These are phyloP conservation scores for Drosophila kuntzei DNA, from an alignment of 2,888 invertebrate genomes.

Conservation along the genomic window DNA sequence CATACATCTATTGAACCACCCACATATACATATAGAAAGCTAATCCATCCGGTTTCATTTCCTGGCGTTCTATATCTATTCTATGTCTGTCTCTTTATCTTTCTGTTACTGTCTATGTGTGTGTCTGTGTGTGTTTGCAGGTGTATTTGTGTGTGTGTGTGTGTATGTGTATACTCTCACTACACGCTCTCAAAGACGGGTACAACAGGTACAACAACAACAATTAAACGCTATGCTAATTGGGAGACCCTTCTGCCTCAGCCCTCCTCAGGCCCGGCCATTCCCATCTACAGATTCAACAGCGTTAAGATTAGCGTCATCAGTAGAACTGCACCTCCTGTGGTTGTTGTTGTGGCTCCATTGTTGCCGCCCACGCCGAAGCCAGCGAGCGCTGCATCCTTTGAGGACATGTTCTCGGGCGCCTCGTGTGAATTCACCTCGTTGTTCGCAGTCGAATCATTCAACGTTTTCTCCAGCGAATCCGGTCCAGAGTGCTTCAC, in stretches of 20 bases:
- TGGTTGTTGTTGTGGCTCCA: slow-evolving; percentile 29
- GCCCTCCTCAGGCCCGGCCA: slow-evolving; percentile 12
- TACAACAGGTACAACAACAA: slow-evolving; percentile 85
- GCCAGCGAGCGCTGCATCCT: slow-evolving; percentile 73
- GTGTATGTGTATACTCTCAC: slow-evolving; percentile 10
- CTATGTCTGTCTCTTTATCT: slow-evolving; percentile 45
- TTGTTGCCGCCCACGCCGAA: slow-evolving; percentile 49
- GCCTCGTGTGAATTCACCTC: slow-evolving; percentile 76
- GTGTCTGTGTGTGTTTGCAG: slow-evolving; percentile 27
- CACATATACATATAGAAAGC: slow-evolving; percentile 49
- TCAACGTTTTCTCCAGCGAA: slow-evolving; percentile 77
- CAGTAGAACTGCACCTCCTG: slow-evolving; percentile 10
- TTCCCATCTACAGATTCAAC: slow-evolving; percentile 68
- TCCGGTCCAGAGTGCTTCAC: slow-evolving; percentile 80
- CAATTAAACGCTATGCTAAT: slow-evolving; percentile 82
- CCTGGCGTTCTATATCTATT: slow-evolving; percentile 35
- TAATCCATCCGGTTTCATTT: slow-evolving; percentile 30
- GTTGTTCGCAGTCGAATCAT: slow-evolving; percentile 74
- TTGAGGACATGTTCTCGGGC: slow-evolving; percentile 83
- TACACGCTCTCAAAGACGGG: slow-evolving; percentile 77
- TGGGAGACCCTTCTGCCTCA: slow-evolving; percentile 51
- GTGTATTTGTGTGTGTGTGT: slow-evolving; percentile 10
- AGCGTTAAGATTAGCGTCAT: slow-evolving; percentile 47
- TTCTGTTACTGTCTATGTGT: slow-evolving; percentile 30
- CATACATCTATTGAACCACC: slow-evolving; percentile 40